phyloP scores from a whole-genome alignment of 2,113 vertebrate species.

The Pachyramphus minor region DNA sequence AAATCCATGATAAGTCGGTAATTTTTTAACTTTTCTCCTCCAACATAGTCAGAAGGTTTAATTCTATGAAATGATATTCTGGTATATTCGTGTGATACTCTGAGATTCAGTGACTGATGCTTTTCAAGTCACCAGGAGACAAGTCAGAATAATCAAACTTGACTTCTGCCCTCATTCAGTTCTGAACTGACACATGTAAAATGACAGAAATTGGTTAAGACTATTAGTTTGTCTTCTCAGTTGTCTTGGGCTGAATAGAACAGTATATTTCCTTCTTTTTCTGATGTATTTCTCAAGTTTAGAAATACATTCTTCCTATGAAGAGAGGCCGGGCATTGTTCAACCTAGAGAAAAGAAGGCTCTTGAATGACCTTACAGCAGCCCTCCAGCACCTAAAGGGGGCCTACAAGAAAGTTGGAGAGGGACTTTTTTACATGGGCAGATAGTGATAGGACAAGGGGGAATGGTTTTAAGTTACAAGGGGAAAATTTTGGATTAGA shows the following conservation, averaged over 20 bases:
- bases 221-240: neutral
- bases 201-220: neutral
- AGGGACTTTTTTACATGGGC: neutral
- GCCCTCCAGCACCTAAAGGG: neutral
- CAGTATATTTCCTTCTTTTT: neutral
- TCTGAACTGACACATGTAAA: neutral
- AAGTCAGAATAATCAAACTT: neutral
- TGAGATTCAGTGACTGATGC: neutral
- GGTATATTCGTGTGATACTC: neutral
- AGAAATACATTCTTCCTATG: neutral
- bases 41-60: neutral
- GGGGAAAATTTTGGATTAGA: neutral
- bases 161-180: rapidly evolving
- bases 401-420: neutral
- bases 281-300: neutral
- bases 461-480: neutral
- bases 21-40: neutral
- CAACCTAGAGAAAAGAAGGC: neutral
- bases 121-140: neutral
- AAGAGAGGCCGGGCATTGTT: neutral
- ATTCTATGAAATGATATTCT: neutral
- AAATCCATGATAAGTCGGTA: neutral
- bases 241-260: neutral
- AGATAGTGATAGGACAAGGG: neutral
- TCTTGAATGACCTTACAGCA: neutral